Percentiles rank a stretch among this genome's conserved stretches.
Evolutionary conservation across 2,113 vertebrate species (phyloP).

Genomic region (Tachysurus vachellii): DNA sequence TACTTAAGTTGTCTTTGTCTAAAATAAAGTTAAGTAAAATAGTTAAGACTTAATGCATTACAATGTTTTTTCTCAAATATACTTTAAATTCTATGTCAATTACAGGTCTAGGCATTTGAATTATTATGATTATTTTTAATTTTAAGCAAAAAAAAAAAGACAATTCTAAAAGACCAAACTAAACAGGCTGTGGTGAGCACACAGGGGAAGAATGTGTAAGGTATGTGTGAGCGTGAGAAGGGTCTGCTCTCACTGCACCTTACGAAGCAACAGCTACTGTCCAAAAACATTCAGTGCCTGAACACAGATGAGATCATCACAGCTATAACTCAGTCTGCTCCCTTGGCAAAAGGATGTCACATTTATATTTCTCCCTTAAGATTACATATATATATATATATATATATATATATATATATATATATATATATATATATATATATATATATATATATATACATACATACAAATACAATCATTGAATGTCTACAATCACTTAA

Average conservation of each 20-base stretch:
- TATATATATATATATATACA: not conserved
- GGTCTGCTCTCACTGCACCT: constrained; percentile 28
- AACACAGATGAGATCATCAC: constrained; percentile 45
- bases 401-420: not conserved
- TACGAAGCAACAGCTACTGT: constrained; percentile 41
- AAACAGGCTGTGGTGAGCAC: not conserved
- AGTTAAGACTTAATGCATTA: not conserved
- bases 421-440: too few species aligned
- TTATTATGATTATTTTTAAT: not conserved
- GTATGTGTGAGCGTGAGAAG: constrained; percentile 36
- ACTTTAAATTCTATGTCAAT: not conserved
- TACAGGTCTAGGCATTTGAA: not conserved
- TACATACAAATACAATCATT: too few species aligned
- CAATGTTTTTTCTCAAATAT: not conserved
- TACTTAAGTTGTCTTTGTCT: not conserved
- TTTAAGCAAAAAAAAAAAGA: too few species aligned
- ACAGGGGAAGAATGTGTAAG: constrained; percentile 29
- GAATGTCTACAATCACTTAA: not conserved
- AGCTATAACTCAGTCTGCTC: constrained; percentile 32
- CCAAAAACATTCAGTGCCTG: constrained; percentile 46
- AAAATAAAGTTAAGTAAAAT: not conserved
- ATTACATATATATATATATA: not conserved
- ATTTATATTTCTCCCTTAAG: not conserved
- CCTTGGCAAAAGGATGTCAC: not conserved
- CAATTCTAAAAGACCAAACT: not conserved